These are phyloP conservation scores for Eupleurogrammus muticus DNA, from an alignment of 2,797 vertebrate species.

Conservation along the genomic window DNA sequence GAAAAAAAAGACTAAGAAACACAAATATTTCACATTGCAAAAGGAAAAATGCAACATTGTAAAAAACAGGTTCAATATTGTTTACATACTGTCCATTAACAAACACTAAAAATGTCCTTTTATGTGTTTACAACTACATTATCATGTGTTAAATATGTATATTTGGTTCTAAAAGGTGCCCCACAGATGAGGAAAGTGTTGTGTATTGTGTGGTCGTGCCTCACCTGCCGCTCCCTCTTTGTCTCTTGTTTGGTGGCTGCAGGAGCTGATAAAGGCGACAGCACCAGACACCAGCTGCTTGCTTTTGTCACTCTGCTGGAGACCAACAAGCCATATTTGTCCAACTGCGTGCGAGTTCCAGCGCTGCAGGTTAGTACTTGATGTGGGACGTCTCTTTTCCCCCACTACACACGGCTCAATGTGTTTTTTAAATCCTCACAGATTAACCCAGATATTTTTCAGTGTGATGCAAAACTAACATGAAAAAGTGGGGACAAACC, in stretches of 20 bases:
- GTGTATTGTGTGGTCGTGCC: background rate
- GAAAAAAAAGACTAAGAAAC: no score
- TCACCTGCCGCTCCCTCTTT: constrained; percentile 5
- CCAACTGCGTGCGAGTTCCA: constrained; percentile 89
- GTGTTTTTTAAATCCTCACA: background rate
- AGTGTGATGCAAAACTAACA: background rate
- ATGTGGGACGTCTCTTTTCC: constrained; percentile 8
- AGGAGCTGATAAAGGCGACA: constrained; percentile 81
- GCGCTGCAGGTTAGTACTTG: constrained; percentile 87
- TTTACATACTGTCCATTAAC: no score
- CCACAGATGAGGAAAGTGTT: no score
- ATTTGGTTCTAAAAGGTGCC: background rate
- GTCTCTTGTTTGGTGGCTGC: constrained; percentile 25
- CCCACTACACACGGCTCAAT: background rate
- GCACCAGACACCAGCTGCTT: constrained; percentile 89
- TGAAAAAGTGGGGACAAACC: background rate
- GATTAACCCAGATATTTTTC: background rate
- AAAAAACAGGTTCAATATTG: no score
- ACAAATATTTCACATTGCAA: no score
- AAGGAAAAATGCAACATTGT: no score
- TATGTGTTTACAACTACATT: background rate
- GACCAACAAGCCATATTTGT: constrained; percentile 93
- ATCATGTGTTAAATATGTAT: background rate
- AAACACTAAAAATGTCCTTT: no score
- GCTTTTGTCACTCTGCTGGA: constrained; percentile 93